Conservation (phyloP, 92 coral and sea anemone species). For the Montipora capitata region DNA sequence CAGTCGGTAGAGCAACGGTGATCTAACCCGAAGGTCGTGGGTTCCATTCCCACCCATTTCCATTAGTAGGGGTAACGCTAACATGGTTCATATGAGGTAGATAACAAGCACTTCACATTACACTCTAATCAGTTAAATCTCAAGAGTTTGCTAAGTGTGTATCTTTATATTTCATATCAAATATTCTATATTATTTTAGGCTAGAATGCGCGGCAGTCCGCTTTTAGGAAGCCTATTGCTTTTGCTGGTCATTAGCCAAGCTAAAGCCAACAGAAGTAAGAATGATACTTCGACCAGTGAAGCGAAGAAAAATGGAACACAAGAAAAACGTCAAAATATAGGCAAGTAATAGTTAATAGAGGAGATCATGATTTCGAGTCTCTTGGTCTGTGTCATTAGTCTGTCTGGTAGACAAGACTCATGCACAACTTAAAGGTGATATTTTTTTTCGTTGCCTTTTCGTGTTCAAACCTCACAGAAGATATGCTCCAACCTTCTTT, state of each 20-base stretch:
- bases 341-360: conserved; percentile 32
- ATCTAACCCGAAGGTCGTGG: too few species aligned
- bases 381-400: neutral
- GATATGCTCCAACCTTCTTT: too few species aligned
- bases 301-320: conserved; percentile 29
- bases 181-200: neutral
- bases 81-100: too few species aligned
- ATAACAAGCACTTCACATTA: too few species aligned
- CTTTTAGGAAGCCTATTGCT: conserved; percentile 14
- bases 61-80: too few species aligned
- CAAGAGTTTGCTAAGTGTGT: too few species aligned
- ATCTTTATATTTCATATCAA: too few species aligned
- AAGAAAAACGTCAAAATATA: conserved; percentile 72
- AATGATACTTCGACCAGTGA: neutral
- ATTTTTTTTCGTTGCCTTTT: too few species aligned
- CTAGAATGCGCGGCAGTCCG: conserved; percentile 49
- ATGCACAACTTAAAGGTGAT: too few species aligned
- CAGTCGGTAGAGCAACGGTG: too few species aligned
- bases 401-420: neutral
- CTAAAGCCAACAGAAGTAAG: conserved; percentile 4
- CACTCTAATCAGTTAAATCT: too few species aligned
- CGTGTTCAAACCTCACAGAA: neutral
- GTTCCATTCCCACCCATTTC: too few species aligned
- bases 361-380: neutral
- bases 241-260: conserved; percentile 31